phyloP scores from a whole-genome alignment of 2,797 vertebrate genomes.

The Buphagus erythrorhynchus region DNA sequence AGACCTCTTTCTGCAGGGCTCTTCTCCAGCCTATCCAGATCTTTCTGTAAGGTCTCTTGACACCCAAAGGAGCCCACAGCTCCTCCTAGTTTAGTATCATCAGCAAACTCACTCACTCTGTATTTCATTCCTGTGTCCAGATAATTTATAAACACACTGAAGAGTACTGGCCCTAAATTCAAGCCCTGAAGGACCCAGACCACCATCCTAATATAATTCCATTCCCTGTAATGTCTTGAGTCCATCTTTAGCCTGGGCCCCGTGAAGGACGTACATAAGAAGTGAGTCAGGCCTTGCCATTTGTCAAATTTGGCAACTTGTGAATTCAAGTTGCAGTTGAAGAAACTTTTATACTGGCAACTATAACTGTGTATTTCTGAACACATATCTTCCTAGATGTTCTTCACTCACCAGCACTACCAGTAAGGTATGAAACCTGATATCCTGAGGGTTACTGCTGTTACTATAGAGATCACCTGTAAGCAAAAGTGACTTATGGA shows the following conservation, averaged over 20 bases:
- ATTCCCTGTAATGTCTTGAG: accelerated
- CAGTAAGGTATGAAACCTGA: background rate
- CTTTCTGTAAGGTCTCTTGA: background rate
- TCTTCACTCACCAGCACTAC: background rate
- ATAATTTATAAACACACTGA: background rate
- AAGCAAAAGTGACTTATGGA: background rate
- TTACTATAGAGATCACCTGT: background rate
- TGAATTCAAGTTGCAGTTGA: background rate
- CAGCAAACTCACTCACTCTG: no score
- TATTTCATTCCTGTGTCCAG: background rate
- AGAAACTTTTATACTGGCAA: background rate
- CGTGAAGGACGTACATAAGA: background rate
- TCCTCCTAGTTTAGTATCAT: background rate
- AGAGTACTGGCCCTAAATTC: background rate
- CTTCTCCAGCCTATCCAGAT: background rate
- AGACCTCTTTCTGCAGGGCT: background rate
- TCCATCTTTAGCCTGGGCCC: background rate
- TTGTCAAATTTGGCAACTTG: background rate
- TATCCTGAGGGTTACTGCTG: background rate
- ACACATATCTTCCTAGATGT: background rate
- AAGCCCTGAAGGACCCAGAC: background rate
- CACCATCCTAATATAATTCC: background rate
- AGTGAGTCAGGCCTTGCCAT: background rate
- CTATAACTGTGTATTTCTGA: background rate
- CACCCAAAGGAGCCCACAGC: background rate